These are phyloP conservation scores for Plecotus auritus DNA, from an alignment of 2,113 vertebrate genomes.

Conservation along the genomic window DNA sequence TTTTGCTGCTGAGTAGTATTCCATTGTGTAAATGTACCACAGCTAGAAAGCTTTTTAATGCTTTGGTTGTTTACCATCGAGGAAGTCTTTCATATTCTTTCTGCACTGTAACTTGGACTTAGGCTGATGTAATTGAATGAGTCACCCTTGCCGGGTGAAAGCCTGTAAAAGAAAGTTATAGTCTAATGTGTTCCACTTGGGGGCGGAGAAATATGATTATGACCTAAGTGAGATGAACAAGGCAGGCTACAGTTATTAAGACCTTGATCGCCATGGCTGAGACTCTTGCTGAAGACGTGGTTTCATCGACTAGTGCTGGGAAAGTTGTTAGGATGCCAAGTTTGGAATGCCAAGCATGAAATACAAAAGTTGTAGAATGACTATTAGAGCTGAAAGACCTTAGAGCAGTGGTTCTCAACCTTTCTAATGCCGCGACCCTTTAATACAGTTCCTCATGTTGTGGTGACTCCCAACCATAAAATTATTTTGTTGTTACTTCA, in stretches of 20 bases:
- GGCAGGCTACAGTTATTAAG: not conserved
- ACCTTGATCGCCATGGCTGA: not conserved
- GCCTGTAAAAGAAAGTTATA: not conserved
- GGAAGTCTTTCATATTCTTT: not conserved
- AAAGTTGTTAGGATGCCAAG: not conserved
- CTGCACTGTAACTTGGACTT: not conserved
- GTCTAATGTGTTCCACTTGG: not conserved
- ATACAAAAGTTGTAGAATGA: not conserved
- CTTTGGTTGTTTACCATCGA: not conserved
- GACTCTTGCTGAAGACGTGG: not conserved
- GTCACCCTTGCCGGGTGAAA: not conserved
- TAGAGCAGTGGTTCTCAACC: not conserved
- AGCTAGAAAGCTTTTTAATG: not conserved
- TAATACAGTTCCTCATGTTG: no score
- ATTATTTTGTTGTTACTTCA: no score
- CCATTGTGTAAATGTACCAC: no score
- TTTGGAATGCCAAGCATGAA: not conserved
- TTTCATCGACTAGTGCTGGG: not conserved
- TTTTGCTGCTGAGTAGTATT: no score
- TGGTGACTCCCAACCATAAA: no score
- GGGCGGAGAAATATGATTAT: not conserved
- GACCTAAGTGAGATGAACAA: not conserved
- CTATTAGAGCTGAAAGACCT: not conserved
- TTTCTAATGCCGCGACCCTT: no score
- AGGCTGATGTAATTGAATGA: not conserved